Evolutionary conservation across 64 coral and sea anemone species (phyloP).

Genomic region (Stichodactyla mertensii): DNA sequence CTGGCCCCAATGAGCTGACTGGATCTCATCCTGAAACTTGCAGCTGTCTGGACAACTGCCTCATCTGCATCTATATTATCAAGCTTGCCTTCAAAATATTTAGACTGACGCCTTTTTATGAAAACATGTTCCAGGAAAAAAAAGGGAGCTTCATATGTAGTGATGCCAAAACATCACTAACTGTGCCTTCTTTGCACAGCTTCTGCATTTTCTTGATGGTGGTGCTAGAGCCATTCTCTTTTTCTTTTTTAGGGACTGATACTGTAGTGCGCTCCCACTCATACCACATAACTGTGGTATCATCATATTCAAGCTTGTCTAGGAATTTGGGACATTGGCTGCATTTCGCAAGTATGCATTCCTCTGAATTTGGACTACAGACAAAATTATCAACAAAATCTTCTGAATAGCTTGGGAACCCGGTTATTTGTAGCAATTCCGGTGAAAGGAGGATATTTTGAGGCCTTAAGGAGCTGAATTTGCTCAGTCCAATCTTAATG

Average conservation of each 20-base stretch:
- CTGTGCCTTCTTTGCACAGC: slow-evolving; percentile 41
- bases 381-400: slow-evolving; percentile 41
- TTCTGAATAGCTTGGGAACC: slow-evolving; percentile 42
- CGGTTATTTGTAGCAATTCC: slow-evolving; percentile 20
- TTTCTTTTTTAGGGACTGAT: background rate
- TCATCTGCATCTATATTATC: slow-evolving; percentile 1
- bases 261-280: slow-evolving; percentile 42
- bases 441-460: slow-evolving; percentile 45
- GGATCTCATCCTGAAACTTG: slow-evolving; percentile 33
- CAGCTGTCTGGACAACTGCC: slow-evolving; percentile 34
- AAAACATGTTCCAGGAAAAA: slow-evolving; percentile 29
- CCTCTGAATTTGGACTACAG: slow-evolving; percentile 26
- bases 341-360: slow-evolving; percentile 53
- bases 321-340: slow-evolving; percentile 40
- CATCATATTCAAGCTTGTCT: background rate
- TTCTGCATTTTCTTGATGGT: slow-evolving; percentile 39
- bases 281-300: slow-evolving; percentile 35
- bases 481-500: slow-evolving; percentile 47
- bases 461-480: slow-evolving; percentile 51
- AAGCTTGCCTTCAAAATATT: slow-evolving; percentile 19
- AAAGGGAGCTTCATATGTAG: slow-evolving; percentile 40
- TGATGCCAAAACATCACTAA: slow-evolving; percentile 43
- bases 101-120: slow-evolving; percentile 7
- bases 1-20: slow-evolving; percentile 46
- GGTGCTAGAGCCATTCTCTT: background rate